phyloP scores from a whole-genome alignment of 2,888 invertebrate genomes.

The Cheilosia soror region DNA sequence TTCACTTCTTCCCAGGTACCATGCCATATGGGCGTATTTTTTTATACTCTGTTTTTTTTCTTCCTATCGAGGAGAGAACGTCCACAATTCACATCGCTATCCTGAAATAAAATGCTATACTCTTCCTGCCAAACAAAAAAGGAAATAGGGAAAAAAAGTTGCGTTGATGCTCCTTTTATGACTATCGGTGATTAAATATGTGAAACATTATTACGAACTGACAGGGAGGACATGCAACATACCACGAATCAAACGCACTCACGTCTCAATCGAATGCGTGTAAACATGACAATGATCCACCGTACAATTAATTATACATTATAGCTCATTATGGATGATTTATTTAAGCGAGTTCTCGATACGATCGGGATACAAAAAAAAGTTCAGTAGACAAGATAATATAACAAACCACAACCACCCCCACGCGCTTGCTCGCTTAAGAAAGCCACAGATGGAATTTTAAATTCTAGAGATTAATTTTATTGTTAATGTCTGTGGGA shows the following conservation, averaged over 20 bases:
- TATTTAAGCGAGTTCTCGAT: constrained; percentile 40
- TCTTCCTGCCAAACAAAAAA: background rate
- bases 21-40: too few relatives aligned
- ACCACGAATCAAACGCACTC: constrained; percentile 2
- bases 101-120: background rate
- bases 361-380: constrained; percentile 15
- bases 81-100: too few relatives aligned
- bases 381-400: background rate
- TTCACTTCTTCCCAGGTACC: too few relatives aligned
- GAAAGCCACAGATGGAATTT: constrained; percentile 49
- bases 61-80: too few relatives aligned
- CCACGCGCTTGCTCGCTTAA: constrained; percentile 37
- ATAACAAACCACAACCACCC: constrained; percentile 39
- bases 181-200: background rate
- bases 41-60: too few relatives aligned
- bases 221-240: constrained; percentile 20
- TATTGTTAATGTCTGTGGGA: constrained; percentile 71
- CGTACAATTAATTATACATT: constrained; percentile 42
- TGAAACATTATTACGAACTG: background rate
- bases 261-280: constrained; percentile 50
- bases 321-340: constrained; percentile 61
- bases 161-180: background rate
- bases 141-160: background rate
- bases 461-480: constrained; percentile 66
- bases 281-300: constrained; percentile 56